These are phyloP conservation scores for Sinopyrophorus schimmeli DNA, from an alignment of 2,888 invertebrate genomes.

Conservation along the genomic window DNA sequence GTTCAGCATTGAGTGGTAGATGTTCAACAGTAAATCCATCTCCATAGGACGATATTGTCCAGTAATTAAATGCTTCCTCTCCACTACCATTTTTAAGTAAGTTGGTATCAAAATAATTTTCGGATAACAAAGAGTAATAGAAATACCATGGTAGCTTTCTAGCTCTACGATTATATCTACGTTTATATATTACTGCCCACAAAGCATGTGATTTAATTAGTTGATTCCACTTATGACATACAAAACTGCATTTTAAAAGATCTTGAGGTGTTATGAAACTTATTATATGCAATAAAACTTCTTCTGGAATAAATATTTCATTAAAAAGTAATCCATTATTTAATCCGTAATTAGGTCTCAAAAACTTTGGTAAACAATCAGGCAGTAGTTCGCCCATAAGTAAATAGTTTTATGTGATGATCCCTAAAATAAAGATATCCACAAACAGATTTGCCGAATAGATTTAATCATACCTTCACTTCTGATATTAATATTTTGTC, in stretches of 20 bases:
- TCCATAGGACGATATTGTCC: slow-evolving; percentile 49
- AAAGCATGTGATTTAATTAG: slow-evolving; percentile 42
- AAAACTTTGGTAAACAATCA: not conserved
- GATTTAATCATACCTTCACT: no score
- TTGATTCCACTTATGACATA: slow-evolving; percentile 53
- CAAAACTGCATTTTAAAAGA: slow-evolving; percentile 49
- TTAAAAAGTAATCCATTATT: slow-evolving; percentile 12
- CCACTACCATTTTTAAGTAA: slow-evolving; percentile 56
- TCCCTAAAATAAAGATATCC: slow-evolving; percentile 6
- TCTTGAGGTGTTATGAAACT: slow-evolving; percentile 45
- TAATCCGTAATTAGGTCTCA: not conserved
- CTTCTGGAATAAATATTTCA: slow-evolving; percentile 48
- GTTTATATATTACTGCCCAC: slow-evolving; percentile 13
- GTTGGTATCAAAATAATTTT: slow-evolving; percentile 51
- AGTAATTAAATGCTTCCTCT: slow-evolving; percentile 50
- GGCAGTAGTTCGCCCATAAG: no score
- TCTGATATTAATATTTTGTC: no score
- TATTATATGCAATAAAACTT: slow-evolving; percentile 50
- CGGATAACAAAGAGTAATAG: slow-evolving; percentile 48
- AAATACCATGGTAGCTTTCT: slow-evolving; percentile 44
- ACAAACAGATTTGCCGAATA: slow-evolving; percentile 10
- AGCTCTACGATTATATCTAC: slow-evolving; percentile 22
- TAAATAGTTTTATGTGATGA: no score
- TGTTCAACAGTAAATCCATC: slow-evolving; percentile 57
- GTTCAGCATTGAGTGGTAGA: slow-evolving; percentile 55